Evolutionary conservation across 2,113 vertebrate species (phyloP).

Genomic region (Pseudopipra pipra): DNA sequence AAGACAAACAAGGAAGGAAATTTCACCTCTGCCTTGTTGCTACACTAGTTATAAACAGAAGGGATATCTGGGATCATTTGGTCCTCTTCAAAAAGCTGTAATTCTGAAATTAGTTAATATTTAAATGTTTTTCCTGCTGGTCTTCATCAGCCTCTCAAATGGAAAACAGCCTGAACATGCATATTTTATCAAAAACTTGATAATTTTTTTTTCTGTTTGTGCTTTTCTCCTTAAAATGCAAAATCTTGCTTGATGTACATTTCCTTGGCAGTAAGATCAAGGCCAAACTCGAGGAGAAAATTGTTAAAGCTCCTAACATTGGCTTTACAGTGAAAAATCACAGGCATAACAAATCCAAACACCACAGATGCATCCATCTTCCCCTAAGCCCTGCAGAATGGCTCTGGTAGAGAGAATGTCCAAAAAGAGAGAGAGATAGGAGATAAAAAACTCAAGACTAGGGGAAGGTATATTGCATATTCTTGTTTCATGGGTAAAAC

Average conservation of each 20-base stretch:
- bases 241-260: background rate
- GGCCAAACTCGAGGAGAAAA: background rate
- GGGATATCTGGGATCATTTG: background rate
- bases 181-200: background rate
- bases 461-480: background rate
- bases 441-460: fast-evolving
- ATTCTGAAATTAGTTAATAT: background rate
- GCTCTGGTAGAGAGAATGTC: background rate
- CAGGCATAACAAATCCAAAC: background rate
- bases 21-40: background rate
- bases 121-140: background rate
- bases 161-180: background rate
- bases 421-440: background rate
- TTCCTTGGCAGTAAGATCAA: background rate
- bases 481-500: background rate
- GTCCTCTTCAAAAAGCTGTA: background rate
- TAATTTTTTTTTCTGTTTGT: background rate
- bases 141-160: background rate
- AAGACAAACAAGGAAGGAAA: background rate
- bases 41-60: background rate
- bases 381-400: background rate
- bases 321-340: background rate
- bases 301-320: background rate
- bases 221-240: background rate
- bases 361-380: background rate